A percentile compares a stretch with the other conserved stretches of the same genome.
phyloP scores from a whole-genome alignment of 2,113 vertebrate species.

The Alces alces region DNA sequence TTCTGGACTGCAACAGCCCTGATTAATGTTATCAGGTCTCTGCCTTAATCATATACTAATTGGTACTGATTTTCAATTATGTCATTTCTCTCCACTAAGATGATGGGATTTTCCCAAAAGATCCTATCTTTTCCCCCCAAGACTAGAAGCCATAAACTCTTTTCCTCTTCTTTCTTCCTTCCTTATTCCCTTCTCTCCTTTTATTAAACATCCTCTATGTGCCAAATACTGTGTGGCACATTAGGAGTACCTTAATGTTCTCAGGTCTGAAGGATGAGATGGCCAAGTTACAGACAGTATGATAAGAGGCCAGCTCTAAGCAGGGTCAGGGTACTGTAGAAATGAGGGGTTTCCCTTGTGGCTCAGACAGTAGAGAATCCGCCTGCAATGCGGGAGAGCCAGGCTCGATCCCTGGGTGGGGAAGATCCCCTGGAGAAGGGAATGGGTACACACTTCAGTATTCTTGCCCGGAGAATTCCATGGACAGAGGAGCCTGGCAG shows the following conservation, averaged over 20 bases:
- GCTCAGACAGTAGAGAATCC: neutral
- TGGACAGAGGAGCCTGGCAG: neutral
- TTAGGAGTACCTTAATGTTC: neutral
- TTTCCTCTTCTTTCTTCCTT: neutral
- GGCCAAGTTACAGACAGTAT: neutral
- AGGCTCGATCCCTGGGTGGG: neutral
- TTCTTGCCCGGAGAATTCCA: neutral
- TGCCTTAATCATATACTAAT: neutral
- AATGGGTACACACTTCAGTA: neutral
- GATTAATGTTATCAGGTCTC: neutral
- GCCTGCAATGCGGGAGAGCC: fast-evolving
- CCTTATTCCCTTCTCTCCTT: neutral
- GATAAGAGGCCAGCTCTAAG: neutral
- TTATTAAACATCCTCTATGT: neutral
- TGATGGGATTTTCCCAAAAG: neutral
- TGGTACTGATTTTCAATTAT: neutral
- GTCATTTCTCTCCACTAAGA: neutral
- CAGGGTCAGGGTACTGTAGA: neutral
- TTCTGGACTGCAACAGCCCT: neutral
- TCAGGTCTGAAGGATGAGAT: neutral
- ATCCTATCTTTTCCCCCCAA: neutral
- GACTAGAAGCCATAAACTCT: neutral
- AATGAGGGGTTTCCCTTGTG: neutral
- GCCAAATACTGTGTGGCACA: neutral
- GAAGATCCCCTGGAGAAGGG: neutral